Evolutionary conservation across 2,113 vertebrate species (phyloP).

Genomic region (Tautogolabrus adspersus): DNA sequence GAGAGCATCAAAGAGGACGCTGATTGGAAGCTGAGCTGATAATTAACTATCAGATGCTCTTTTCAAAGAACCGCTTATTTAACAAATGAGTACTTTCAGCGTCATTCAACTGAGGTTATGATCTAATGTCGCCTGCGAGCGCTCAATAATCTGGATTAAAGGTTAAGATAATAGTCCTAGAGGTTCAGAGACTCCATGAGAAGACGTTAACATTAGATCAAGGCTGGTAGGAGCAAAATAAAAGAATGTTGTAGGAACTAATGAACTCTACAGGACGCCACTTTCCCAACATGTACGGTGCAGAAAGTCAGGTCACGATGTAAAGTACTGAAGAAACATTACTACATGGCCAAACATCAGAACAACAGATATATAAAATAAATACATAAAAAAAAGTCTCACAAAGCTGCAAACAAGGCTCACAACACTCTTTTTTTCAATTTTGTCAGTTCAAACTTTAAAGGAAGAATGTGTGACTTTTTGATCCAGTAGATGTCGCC

Average conservation of each 20-base stretch:
- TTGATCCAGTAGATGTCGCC: too few relatives aligned
- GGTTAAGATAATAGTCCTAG: conserved; percentile 36
- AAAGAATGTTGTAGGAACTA: neutral
- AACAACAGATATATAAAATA: too few relatives aligned
- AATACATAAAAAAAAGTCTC: too few relatives aligned
- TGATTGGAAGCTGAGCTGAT: conserved; percentile 22
- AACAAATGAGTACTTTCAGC: conserved; percentile 26
- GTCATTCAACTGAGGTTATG: conserved; percentile 30
- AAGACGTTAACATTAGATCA: neutral
- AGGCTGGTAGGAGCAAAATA: neutral
- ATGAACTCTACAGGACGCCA: neutral
- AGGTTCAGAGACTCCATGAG: conserved; percentile 8
- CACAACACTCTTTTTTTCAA: too few relatives aligned
- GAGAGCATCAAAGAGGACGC: conserved; percentile 27
- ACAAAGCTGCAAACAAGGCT: too few relatives aligned
- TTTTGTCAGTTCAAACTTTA: too few relatives aligned
- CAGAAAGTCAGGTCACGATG: too few relatives aligned
- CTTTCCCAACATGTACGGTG: too few relatives aligned
- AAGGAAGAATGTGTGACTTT: too few relatives aligned
- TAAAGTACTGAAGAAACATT: too few relatives aligned
- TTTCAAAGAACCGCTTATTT: conserved; percentile 16
- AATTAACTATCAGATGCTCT: conserved; percentile 27
- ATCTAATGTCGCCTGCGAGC: conserved; percentile 45
- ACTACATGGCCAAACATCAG: too few relatives aligned
- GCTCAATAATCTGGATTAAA: conserved; percentile 46